Evolutionary conservation across 2,888 invertebrate species (phyloP), one percentile per base, ranked within the genome.

Genomic region (Resseliella maxima): DNA sequence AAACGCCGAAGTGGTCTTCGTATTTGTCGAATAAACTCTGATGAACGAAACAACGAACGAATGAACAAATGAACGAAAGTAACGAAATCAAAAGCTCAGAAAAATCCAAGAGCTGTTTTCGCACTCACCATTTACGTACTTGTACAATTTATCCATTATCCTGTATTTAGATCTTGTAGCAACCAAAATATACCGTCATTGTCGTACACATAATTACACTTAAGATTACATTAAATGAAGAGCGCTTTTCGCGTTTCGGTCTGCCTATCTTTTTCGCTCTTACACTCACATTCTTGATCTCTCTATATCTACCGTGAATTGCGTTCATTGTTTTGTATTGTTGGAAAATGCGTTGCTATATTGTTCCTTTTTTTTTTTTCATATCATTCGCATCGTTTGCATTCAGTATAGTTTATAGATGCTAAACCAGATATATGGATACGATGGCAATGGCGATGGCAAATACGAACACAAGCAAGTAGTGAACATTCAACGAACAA

Each of bases 181-280:
- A 83, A 83, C 83, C 83, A 83, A 83, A 38, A 38, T 83, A 36
- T 38, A 38, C 83, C 83, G 83, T 83, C 83, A 83, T 83, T 83
- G 83, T 83, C 83, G 83, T 38, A 83, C 83, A 83, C 38, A 83
- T 83, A 83, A 83, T 83, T 83, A 83, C 83, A 83, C 83, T 83
- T 83, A 83, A 83, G 83, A 83, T 83, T 83, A 83, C 38, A 83
- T 83, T 83, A 83, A 72, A 72, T 83, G 83, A 83, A 83, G 38
- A 83, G 83, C 38, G 38, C 36, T 83, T 83, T 38, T 41, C 41
- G 12, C 12, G 5, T 12, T 41, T 12, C 41, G 12, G 41, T 41
- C 5, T 41, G 41, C 12, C 41, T 41, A 12, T 41, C 41, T 41
- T 41, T 41, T 41, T 5, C 41, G 5, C 5, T 5, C 59, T n/a